These are phyloP conservation scores for Zeus faber DNA, from an alignment of 2,113 vertebrate species.

Conservation along the genomic window DNA sequence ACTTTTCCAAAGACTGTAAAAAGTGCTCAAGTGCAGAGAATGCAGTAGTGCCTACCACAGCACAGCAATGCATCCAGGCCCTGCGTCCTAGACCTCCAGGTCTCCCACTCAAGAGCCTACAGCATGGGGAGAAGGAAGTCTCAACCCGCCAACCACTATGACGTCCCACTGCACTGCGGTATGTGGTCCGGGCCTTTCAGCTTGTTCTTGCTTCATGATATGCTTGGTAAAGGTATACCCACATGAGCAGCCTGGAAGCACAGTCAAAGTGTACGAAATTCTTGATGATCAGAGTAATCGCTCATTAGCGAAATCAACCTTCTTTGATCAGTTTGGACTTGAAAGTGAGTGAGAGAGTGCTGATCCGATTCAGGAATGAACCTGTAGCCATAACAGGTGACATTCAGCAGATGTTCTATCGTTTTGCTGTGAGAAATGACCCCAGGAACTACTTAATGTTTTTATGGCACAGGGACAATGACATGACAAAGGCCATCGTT, in stretches of 20 bases:
- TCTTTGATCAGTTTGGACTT: slow-evolving; percentile 22
- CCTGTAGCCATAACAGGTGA: slow-evolving; percentile 13
- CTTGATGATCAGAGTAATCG: slow-evolving; percentile 26
- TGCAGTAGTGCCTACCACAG: slow-evolving; percentile 19
- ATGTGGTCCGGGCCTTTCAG: slow-evolving; percentile 8
- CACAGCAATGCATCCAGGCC: slow-evolving; percentile 13
- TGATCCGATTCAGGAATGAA: slow-evolving; percentile 16
- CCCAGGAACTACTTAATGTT: slow-evolving; percentile 16
- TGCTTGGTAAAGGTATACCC: slow-evolving; percentile 20
- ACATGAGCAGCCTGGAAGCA: background rate
- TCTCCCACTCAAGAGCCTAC: background rate
- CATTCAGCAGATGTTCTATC: slow-evolving; percentile 29
- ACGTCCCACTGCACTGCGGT: slow-evolving; percentile 25
- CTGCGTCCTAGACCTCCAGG: background rate
- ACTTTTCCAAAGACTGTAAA: no score
- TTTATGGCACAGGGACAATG: slow-evolving; percentile 19
- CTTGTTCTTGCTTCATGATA: slow-evolving; percentile 17
- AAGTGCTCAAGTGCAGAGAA: slow-evolving; percentile 4
- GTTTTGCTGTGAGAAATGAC: slow-evolving; percentile 7
- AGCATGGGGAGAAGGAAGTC: background rate
- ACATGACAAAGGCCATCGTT: no score
- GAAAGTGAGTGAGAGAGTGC: background rate
- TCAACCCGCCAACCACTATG: background rate
- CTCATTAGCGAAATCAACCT: slow-evolving; percentile 18
- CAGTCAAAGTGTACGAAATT: slow-evolving; percentile 20